Base-by-base conservation (phyloP, 37 sponge, comb jelly and placozoan species). In the Aphrocallistes beatrix region DNA sequence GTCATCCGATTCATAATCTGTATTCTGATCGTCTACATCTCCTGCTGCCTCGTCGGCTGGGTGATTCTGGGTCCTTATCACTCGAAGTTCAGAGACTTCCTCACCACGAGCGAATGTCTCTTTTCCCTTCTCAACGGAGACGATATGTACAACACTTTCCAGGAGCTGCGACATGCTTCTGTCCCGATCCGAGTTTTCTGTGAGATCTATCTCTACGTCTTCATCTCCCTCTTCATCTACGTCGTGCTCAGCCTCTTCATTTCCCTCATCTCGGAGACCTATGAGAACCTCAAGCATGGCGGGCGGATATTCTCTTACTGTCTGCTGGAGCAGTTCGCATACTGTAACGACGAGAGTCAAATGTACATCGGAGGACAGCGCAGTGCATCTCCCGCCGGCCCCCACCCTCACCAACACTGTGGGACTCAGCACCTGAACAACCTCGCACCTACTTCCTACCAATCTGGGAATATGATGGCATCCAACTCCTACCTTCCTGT, bases 111-210 rank as follows among this genome's bases (percentile, higher is more conserved):
- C 19, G 99, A 98, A 84, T 90, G 90, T 51, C 91, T 98, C 38
- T 98, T 92, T 84, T 94, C 99, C 17, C 94, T 98, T 13, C 81
- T 98, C 86, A 98, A 98, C 51, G 99, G 99, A 81, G 95, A 98
- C 51, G 99, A 98, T 89, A 98, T 98, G 95, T 98, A 87, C 82
- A 83, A 82, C 69, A 95, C 99, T 0, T 98, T 90, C 86, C 60
- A 90, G 50, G 86, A 85, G 85, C 92, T 93, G 91, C 51, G 88
- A 34, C 38, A 50, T 0, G 60, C 81, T 25, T 87, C 90, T 84
- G 38, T 39, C 0, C 47, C 90, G 0, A 90, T 88, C 81, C 89
- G 84, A 48, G 47, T 96, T 28, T 96, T 92, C 90, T 90, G 91
- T 40, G 90, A 92, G 85, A 87, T 95, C 83, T 98, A 98, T 81